phyloP scores from a whole-genome alignment of 2,113 vertebrate species.

The Corythornis cristatus region DNA sequence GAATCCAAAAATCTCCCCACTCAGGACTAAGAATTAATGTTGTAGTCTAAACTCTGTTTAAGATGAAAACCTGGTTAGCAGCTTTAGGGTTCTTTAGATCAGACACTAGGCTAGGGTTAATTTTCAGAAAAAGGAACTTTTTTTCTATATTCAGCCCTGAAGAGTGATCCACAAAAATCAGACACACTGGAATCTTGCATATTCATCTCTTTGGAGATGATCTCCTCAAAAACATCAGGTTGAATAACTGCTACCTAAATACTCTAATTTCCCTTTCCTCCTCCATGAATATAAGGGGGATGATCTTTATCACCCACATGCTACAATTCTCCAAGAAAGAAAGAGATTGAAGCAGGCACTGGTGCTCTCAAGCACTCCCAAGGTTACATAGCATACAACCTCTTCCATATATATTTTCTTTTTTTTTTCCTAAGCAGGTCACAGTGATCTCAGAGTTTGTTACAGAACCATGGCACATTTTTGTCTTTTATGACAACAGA shows the following conservation, averaged over 20 bases:
- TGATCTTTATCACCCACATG: not conserved
- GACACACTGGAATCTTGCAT: not conserved
- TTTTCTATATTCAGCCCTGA: not conserved
- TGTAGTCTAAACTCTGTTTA: not conserved
- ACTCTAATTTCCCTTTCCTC: not conserved
- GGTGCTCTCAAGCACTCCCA: not conserved
- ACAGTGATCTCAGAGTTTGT: not conserved
- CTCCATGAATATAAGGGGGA: not conserved
- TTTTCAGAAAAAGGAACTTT: not conserved
- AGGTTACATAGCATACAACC: not conserved
- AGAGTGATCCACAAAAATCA: not conserved
- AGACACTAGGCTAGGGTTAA: not conserved
- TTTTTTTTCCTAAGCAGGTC: not conserved
- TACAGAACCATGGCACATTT: not conserved
- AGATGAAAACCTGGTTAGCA: not conserved
- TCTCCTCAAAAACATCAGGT: not conserved
- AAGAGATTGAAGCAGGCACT: not conserved
- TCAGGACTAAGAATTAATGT: not conserved
- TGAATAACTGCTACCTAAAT: not conserved
- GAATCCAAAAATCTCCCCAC: not conserved
- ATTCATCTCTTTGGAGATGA: not conserved
- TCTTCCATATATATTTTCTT: not conserved
- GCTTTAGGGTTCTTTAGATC: not conserved
- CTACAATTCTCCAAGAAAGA: conserved; percentile 6
- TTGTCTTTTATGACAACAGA: conserved; percentile 10